Evolutionary conservation across 2,888 invertebrate genomes (phyloP).

Genomic region (Polydrusus pterygomalis): DNA sequence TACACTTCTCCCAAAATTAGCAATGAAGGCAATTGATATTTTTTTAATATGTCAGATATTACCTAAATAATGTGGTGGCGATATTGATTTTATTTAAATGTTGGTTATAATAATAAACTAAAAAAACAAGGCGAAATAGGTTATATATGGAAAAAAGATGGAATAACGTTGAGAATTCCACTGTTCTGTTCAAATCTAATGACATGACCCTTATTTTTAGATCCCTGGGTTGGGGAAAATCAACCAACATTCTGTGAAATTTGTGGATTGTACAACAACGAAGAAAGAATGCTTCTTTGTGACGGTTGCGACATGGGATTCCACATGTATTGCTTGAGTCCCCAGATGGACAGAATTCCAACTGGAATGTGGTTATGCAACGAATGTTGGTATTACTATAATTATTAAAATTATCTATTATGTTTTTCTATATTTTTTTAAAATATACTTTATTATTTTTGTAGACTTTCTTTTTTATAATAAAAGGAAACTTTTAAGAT

Average conservation of each 20-base stretch:
- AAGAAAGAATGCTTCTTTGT: constrained; percentile 41
- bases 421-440: constrained; percentile 1
- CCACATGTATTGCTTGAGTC: constrained; percentile 39
- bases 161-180: too few relatives aligned
- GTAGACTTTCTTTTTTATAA: background rate
- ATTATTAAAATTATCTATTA: constrained; percentile 11
- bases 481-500: too few relatives aligned
- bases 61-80: too few relatives aligned
- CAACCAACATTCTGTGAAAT: constrained; percentile 43
- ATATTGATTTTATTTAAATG: too few relatives aligned
- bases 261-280: constrained; percentile 39
- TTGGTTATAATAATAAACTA: too few relatives aligned
- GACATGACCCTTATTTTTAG: background rate
- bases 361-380: constrained; percentile 48
- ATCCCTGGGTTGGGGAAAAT: background rate
- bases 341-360: constrained; percentile 32
- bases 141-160: too few relatives aligned
- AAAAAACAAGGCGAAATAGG: too few relatives aligned
- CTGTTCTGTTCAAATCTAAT: too few relatives aligned
- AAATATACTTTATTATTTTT: constrained; percentile 16
- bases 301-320: constrained; percentile 43
- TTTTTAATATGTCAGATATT: too few relatives aligned
- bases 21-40: too few relatives aligned
- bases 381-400: constrained; percentile 46
- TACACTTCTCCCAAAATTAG: too few relatives aligned